Conservation (phyloP, 2,113 vertebrate genomes). For the Arothron firmamentum region DNA sequence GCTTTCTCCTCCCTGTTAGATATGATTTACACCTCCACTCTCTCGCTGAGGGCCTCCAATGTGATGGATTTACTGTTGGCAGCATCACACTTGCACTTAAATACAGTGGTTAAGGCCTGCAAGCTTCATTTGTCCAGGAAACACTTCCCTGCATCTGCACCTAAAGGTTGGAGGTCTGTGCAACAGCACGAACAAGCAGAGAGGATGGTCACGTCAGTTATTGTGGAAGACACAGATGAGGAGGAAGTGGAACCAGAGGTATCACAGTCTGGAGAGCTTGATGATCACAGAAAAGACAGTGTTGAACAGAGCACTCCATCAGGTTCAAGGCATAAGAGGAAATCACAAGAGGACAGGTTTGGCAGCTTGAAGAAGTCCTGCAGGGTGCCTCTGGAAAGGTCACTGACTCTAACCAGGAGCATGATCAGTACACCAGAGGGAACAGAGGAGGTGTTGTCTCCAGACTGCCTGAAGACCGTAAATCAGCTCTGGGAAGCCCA, state of each 20-base stretch:
- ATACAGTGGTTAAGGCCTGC: slow-evolving; percentile 89
- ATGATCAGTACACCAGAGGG: slow-evolving; percentile 25
- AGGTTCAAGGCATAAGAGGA: slow-evolving; percentile 82
- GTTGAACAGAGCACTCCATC: slow-evolving; percentile 70
- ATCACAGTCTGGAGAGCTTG: slow-evolving; percentile 51
- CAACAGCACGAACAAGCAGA: slow-evolving; percentile 35
- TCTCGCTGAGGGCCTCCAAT: slow-evolving; percentile 86
- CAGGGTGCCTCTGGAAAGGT: slow-evolving; percentile 73
- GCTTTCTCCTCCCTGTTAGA: slow-evolving; percentile 89
- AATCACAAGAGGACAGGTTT: slow-evolving; percentile 73
- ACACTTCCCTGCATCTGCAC: slow-evolving; percentile 85
- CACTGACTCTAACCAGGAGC: slow-evolving; percentile 53
- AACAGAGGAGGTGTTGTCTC: slow-evolving; percentile 76
- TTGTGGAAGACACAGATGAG: slow-evolving; percentile 56
- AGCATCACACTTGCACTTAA: slow-evolving; percentile 90
- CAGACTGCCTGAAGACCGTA: slow-evolving; percentile 70
- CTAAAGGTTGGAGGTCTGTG: slow-evolving; percentile 67
- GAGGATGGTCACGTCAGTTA: slow-evolving; percentile 80
- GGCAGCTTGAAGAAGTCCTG: slow-evolving; percentile 71
- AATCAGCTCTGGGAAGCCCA: slow-evolving; percentile 71
- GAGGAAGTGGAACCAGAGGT: slow-evolving; percentile 48
- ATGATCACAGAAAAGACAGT: slow-evolving; percentile 15
- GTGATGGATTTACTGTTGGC: slow-evolving; percentile 94
- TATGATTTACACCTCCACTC: slow-evolving; percentile 94
- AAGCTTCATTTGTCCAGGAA: slow-evolving; percentile 89